A percentile compares a stretch with the other conserved stretches of the same genome.
Evolutionary conservation across 2,888 invertebrate genomes (phyloP).

Genomic region (Pseudoips prasinana): DNA sequence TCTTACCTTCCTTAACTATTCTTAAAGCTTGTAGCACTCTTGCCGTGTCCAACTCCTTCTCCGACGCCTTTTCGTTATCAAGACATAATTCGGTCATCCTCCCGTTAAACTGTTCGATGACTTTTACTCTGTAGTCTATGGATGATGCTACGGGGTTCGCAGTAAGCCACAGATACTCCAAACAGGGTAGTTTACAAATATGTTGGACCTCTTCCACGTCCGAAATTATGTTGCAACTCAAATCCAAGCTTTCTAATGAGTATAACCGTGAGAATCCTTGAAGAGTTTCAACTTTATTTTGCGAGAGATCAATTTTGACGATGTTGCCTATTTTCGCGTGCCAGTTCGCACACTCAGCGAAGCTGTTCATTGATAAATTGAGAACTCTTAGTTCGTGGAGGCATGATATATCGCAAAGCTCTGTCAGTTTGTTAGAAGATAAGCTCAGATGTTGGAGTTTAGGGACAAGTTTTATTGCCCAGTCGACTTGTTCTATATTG

Average conservation of each 20-base stretch:
- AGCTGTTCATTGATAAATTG: conserved; percentile 90
- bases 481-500: conserved; percentile 88
- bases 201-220: conserved; percentile 91
- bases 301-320: conserved; percentile 90
- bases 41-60: conserved; percentile 95
- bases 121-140: conserved; percentile 94
- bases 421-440: conserved; percentile 89
- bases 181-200: conserved; percentile 90
- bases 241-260: conserved; percentile 91
- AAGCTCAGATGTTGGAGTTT: conserved; percentile 87
- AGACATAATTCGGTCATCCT: conserved; percentile 92
- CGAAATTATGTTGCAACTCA: conserved; percentile 92
- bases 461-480: conserved; percentile 89
- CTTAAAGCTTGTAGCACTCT: conserved; percentile 94
- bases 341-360: conserved; percentile 87
- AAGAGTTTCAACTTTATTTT: conserved; percentile 89
- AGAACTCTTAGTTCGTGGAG: conserved; percentile 89
- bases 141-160: conserved; percentile 94
- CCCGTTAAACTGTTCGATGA: conserved; percentile 92
- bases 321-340: conserved; percentile 94
- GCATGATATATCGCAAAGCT: conserved; percentile 89
- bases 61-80: conserved; percentile 93
- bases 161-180: conserved; percentile 92
- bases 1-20: conserved; percentile 87
- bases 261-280: conserved; percentile 91